Evolutionary conservation across 1,140 invertebrate genomes (phyloP), one percentile per base, ranked within the genome.

Genomic region (Drosophila kurseongensis): DNA sequence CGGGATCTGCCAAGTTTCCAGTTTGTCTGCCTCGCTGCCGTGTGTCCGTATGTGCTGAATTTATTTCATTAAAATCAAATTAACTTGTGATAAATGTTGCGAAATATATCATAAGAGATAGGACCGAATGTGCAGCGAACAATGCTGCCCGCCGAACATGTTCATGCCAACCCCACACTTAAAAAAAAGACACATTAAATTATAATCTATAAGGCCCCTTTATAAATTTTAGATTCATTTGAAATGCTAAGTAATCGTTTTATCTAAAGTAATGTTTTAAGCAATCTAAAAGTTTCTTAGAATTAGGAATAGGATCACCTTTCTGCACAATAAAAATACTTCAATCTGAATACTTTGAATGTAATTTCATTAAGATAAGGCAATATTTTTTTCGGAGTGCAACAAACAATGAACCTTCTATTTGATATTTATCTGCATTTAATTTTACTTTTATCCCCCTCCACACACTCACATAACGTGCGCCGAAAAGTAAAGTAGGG

Each of bases 41-140:
- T 73, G 45, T 44, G 52, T 51, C 66, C 52, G 48, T 55, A 51
- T 78, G 57, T 60, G 68, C 66, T 62, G 77, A 89, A 89, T 89
- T 89, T 78, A 89, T 89, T 89, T 89, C 80, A 89, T 89, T 89
- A 89, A 89, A 89, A 89, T 89, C 84, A 89, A 89, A 89, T 89
- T 89, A 89, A 89, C 84, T 89, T 89, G 84, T 89, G 84, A 89
- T 89, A 89, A 89, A 89, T 89, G 84, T 84, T 74, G 79, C 83
- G 61, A 88, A 88, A 88, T 88, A 76, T 88, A 83, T 83, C 79
- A 86, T 88, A 86, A 86, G 63, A 77, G 78, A 79, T 63, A 79
- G 51, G 40, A 69, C 12, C 18, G 35, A 44, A 7, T 35, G 29
- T 50, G 45, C 59, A 44, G 45, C 36, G 60, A 66, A 68, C 60